Evolutionary conservation across 1,140 invertebrate genomes (phyloP), one percentile per base, ranked within the genome.

Genomic region (Brachionus calyciflorus): DNA sequence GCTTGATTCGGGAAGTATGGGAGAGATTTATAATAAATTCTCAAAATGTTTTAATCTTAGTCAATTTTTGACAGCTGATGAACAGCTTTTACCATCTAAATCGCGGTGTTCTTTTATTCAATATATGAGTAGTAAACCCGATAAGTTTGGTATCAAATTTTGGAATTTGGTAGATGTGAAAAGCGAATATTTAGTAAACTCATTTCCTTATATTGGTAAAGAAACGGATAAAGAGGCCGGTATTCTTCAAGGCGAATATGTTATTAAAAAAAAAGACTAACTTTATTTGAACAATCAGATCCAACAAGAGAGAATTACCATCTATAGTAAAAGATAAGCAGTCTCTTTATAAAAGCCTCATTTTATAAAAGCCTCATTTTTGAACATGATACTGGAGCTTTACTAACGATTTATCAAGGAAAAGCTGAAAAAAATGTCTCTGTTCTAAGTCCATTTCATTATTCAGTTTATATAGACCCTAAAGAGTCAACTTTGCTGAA

Each of bases 81-180:
- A 79, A 77, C 69, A 77, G 37, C 40, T 78, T 48, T 69, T 77
- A 41, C 53, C 78, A 33, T 55, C 69, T 17, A 70, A 77, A 55
- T 53, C 55, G 0, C 57, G 73, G 40, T 78, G 51, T 19, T 14
- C 30, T 37, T 79, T 78, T 41, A 77, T 48, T 9, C 65, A 75
- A 40, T 78, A 69, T 60, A 78, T 78, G 68, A 19, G 55, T 17
- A 79, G 63, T 40, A 78, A 79, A 76, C 77, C 70, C n/a, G 73
- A 78, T 53, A 79, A 77, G 73, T 78, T 77, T 63, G 79, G 79
- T 37, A 78, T 79, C 1, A 78, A 77, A 53, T 78, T 78, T 55
- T 78, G 69, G 78, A 12, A 68, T 40, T 12, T 48, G 10, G 37
- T 48, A 37, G 68, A 78, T 76, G 49, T 60, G 28, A 7, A 70